Percentiles rank a stretch among this genome's conserved stretches.
Conservation (phyloP, 2,888 invertebrate species). For the Pristionchus entomophagus region DNA sequence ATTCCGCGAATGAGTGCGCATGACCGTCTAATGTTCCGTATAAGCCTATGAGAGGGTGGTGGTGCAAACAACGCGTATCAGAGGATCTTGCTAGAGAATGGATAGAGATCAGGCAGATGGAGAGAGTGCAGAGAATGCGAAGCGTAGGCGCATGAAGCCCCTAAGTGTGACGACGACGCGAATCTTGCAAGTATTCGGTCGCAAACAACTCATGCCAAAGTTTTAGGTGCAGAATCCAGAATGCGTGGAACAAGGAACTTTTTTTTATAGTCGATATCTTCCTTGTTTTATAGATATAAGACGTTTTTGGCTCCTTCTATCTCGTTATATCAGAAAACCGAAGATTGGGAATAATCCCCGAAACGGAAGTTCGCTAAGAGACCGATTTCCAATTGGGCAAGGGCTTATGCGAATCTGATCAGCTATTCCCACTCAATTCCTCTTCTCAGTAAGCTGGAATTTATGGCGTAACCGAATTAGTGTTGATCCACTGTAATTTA, state of each 20-base stretch:
- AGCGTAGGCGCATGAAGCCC: conserved; percentile 1
- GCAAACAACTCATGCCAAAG: not conserved
- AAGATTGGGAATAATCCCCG: no score
- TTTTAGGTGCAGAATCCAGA: not conserved
- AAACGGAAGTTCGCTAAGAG: no score
- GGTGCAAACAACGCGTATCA: not conserved
- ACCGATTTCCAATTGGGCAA: no score
- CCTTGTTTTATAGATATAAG: no score
- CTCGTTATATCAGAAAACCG: no score
- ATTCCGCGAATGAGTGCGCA: conserved; percentile 10
- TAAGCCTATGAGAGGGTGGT: not conserved
- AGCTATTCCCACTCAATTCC: no score
- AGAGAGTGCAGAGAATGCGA: not conserved
- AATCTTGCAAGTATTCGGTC: not conserved
- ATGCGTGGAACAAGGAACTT: not conserved
- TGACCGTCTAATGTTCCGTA: conserved; percentile 27
- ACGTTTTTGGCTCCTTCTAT: no score
- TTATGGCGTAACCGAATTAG: no score
- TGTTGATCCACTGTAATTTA: no score
- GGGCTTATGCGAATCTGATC: no score
- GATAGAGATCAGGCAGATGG: not conserved
- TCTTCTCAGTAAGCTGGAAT: no score
- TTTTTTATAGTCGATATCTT: no score
- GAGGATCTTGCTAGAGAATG: not conserved
- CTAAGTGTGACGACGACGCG: not conserved